A percentile compares a stretch with the other conserved stretches of the same genome.
phyloP scores from a whole-genome alignment of 30 jellyfish, hydroid and myxozoan species.

The Haliclystus octoradiatus region DNA sequence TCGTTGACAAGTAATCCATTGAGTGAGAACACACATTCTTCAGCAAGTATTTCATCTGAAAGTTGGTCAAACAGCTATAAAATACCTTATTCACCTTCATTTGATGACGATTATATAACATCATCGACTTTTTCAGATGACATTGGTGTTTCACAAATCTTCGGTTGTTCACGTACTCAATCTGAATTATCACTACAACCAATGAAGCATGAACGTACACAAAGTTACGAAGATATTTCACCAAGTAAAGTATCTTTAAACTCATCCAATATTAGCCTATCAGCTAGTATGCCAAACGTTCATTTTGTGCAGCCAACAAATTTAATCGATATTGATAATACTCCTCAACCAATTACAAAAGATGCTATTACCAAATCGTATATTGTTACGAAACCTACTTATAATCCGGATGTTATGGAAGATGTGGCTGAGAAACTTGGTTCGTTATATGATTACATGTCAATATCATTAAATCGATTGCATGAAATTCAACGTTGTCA shows the following conservation, averaged over 20 bases:
- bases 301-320: not conserved
- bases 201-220: not conserved
- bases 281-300: not conserved
- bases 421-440: not conserved
- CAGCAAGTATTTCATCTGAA: not conserved
- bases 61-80: not conserved
- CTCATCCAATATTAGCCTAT: not conserved
- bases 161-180: not conserved
- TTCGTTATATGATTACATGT: not conserved
- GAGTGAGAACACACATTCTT: not conserved
- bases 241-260: not conserved
- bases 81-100: not conserved
- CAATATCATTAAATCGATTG: not conserved
- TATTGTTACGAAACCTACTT: not conserved
- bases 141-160: not conserved
- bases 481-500: not conserved
- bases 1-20: not conserved
- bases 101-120: not conserved
- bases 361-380: not conserved
- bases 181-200: not conserved
- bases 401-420: not conserved
- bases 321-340: not conserved
- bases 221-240: not conserved
- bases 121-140: not conserved
- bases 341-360: not conserved